These are phyloP conservation scores for Ctena decussata DNA, from an alignment of 2,888 invertebrate genomes.

Conservation along the genomic window DNA sequence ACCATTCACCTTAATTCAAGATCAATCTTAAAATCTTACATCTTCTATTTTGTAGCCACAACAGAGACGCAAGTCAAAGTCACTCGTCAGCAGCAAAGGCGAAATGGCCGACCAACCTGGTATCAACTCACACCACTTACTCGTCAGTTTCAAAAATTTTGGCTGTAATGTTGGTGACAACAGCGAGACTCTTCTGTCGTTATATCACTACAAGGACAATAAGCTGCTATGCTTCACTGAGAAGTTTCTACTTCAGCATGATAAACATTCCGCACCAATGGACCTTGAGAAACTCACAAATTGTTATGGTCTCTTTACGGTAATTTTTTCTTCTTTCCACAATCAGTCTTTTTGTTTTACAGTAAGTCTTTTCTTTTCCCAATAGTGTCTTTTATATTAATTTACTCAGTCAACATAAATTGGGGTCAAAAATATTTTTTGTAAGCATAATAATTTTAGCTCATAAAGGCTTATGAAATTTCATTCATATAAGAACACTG, in stretches of 20 bases:
- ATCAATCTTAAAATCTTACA: background rate
- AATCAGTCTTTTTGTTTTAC: too few species aligned
- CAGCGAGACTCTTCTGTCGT: conserved; percentile 94
- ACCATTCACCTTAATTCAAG: background rate
- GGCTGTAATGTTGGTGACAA: conserved; percentile 95
- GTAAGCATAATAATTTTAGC: too few species aligned
- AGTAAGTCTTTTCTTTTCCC: too few species aligned
- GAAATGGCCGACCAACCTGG: conserved; percentile 55
- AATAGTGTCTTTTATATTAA: too few species aligned
- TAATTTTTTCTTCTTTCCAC: conserved; percentile 88
- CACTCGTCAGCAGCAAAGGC: conserved; percentile 31
- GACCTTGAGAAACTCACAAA: conserved; percentile 95
- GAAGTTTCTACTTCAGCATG: conserved; percentile 95
- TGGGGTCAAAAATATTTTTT: too few species aligned
- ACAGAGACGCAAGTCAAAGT: background rate
- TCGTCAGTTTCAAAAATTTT: conserved; percentile 96
- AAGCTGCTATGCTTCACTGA: conserved; percentile 92
- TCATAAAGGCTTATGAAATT: too few species aligned
- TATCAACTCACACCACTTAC: conserved; percentile 91
- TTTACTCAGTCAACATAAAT: too few species aligned
- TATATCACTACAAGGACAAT: conserved; percentile 93
- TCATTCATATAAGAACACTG: too few species aligned
- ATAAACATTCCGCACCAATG: conserved; percentile 96
- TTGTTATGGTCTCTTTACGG: conserved; percentile 96
- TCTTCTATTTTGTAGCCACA: background rate